Evolutionary conservation across 1,140 invertebrate species (phyloP), one percentile per base, ranked within the genome.

Genomic region (Nebria ingens): DNA sequence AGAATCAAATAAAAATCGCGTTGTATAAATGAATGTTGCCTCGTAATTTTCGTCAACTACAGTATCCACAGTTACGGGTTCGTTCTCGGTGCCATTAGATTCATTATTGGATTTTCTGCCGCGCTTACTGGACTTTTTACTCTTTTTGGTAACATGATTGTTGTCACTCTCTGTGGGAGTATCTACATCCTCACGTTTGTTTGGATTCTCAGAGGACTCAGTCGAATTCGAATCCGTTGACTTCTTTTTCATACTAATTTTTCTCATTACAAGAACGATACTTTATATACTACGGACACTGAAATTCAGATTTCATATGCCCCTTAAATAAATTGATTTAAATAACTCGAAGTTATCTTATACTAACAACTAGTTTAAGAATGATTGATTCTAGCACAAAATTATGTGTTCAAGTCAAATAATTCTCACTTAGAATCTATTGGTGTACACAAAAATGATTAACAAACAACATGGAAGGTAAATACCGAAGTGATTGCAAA

Each of bases 1-100:
- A 19, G 50, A 13, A 53, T 25, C 15, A 50, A 2, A 68, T 62
- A 52, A 66, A 53, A 29, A 29, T 29, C 4, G 13, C 4, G 13
- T 6, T 29, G 4, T 11, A 12, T 45, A 9, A 12, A 45, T 45
- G 25, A 34, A 45, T 45, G n/a, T 45, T 45, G 17, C 40, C 15
- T 45, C 40, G 40, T 11, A 45, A 4, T 45, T 9, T 6, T 11
- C 40, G 9, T 45, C 40, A 6, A 9, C n/a, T 34, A 9, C 25
- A 9, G 25, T 34, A n/a, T 34, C 25, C n/a, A n/a, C 25, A 34
- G n/a, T n/a, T n/a, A n/a, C n/a, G n/a, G n/a, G n/a, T 29, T 29
- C 25, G 25, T 4, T 4, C 25, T 29, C 25, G 25, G 25, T 29
- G 4, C 40, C 40, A 45, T 45, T 45, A 12, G 40, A 12, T 45